phyloP scores from a whole-genome alignment of 2,797 vertebrate genomes.

The Manis javanica region DNA sequence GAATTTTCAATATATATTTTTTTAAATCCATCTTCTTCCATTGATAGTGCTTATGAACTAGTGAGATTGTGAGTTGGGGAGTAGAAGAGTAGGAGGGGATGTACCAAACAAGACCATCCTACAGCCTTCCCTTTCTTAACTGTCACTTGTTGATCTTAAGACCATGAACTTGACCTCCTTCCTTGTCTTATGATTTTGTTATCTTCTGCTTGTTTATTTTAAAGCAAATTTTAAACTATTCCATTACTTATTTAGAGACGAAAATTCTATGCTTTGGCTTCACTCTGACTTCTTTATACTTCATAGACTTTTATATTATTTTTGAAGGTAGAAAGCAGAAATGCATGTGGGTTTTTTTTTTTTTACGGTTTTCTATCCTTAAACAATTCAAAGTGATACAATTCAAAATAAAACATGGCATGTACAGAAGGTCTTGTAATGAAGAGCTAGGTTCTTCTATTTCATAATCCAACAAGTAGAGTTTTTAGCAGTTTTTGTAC shows the following conservation, averaged over 20 bases:
- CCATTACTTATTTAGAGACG: not conserved
- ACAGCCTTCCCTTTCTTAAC: not conserved
- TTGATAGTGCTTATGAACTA: not conserved
- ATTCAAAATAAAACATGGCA: not conserved
- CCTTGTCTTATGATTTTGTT: not conserved
- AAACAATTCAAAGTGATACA: not conserved
- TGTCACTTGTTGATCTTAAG: not conserved
- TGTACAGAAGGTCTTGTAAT: not conserved
- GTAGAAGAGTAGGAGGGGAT: not conserved
- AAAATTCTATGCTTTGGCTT: not conserved
- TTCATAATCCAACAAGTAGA: not conserved
- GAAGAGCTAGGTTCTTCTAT: slow-evolving; percentile 1
- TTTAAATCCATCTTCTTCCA: not conserved
- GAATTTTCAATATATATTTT: not conserved
- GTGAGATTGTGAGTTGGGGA: not conserved
- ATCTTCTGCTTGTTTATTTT: not conserved
- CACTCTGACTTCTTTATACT: not conserved
- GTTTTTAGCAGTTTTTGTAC: not conserved
- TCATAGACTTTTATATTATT: not conserved
- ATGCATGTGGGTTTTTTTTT: not conserved
- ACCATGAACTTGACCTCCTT: not conserved
- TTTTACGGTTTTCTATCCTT: not conserved
- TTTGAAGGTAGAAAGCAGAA: slow-evolving; percentile 29
- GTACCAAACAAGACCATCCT: not conserved
- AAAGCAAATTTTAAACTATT: not conserved